Evolutionary conservation across 2,113 vertebrate species (phyloP).

Genomic region (Eclectus roratus): DNA sequence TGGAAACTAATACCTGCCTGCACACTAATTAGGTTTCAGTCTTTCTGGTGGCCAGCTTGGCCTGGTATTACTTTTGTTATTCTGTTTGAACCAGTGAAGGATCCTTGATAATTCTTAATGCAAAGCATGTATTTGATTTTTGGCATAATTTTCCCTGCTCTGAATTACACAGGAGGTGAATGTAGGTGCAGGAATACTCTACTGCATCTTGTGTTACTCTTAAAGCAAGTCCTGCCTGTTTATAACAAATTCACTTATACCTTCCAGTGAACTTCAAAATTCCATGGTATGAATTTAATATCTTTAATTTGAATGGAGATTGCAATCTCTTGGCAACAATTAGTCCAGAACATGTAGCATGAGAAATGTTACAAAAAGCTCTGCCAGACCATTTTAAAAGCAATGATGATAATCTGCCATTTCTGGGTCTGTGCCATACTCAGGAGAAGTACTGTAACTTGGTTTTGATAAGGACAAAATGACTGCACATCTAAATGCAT

Average conservation of each 20-base stretch:
- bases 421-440: background rate
- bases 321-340: constrained; percentile 27
- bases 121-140: background rate
- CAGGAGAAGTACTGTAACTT: fast-evolving
- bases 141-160: background rate
- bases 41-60: background rate
- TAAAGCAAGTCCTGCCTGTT: background rate
- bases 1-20: background rate
- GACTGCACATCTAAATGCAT: background rate
- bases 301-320: constrained; percentile 6
- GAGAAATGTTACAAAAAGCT: background rate
- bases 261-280: constrained; percentile 3
- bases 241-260: background rate
- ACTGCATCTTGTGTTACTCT: background rate
- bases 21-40: background rate
- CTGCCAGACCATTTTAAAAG: background rate
- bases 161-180: background rate
- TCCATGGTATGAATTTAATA: background rate
- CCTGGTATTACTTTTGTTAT: background rate
- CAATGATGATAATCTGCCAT: background rate
- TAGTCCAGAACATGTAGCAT: background rate
- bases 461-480: background rate
- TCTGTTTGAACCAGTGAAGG: background rate
- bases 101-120: background rate
- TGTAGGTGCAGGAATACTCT: background rate